Conservation (phyloP, 2,113 vertebrate genomes). For the Fregata magnificens region DNA sequence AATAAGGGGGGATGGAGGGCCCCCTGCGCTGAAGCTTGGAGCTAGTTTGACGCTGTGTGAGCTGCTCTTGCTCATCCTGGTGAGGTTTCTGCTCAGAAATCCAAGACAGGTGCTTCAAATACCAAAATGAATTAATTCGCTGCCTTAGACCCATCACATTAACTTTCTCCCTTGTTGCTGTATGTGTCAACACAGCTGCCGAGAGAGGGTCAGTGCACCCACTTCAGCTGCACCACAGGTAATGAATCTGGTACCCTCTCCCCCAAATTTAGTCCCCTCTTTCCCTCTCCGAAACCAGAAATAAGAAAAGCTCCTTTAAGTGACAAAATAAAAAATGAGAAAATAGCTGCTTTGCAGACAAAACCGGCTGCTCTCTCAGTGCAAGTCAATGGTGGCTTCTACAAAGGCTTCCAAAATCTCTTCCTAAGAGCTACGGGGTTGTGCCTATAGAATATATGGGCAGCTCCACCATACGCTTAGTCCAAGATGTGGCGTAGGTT, state of each 20-base stretch:
- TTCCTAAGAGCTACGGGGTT: not conserved
- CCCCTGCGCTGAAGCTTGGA: not conserved
- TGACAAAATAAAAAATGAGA: not conserved
- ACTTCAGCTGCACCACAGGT: not conserved
- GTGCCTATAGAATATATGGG: rapidly evolving
- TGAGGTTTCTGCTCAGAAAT: not conserved
- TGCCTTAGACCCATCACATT: not conserved
- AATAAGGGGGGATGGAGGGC: not conserved
- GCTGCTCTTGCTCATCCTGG: not conserved
- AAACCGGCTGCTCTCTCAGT: not conserved
- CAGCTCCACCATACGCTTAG: not conserved
- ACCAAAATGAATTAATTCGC: not conserved
- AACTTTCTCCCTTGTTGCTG: not conserved
- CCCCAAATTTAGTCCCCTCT: not conserved
- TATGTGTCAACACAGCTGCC: not conserved
- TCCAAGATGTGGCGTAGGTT: rapidly evolving
- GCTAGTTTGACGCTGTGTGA: not conserved
- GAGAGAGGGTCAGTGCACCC: not conserved
- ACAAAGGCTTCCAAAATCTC: not conserved
- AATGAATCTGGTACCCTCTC: rapidly evolving
- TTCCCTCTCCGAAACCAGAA: not conserved
- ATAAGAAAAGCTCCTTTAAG: not conserved
- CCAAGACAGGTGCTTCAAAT: not conserved
- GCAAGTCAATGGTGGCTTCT: not conserved
- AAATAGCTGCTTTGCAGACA: not conserved